phyloP scores from a whole-genome alignment of 2,888 invertebrate species.

The Plebejus argus region DNA sequence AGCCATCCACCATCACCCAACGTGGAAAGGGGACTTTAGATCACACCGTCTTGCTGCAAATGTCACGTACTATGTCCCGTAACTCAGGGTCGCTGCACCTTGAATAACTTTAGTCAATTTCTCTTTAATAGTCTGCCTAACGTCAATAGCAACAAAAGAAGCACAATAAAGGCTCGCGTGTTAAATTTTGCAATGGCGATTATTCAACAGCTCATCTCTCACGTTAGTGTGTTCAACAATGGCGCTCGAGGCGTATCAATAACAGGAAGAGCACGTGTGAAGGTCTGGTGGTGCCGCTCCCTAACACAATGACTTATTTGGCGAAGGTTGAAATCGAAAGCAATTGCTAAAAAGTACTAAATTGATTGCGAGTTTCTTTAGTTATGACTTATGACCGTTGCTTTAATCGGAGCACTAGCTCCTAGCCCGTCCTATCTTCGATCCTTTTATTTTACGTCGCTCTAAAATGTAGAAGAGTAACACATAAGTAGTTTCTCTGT shows the following conservation, averaged over 20 bases:
- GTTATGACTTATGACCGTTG: neutral
- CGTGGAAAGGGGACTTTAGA: neutral
- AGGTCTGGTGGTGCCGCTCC: slow-evolving; percentile 44
- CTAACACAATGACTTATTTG: slow-evolving; percentile 42
- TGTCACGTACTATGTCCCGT: slow-evolving; percentile 47
- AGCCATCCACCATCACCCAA: neutral
- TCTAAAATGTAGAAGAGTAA: neutral
- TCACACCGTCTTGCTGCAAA: neutral
- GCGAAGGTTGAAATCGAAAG: slow-evolving; percentile 60
- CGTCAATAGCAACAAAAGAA: slow-evolving; percentile 20
- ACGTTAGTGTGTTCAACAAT: slow-evolving; percentile 46
- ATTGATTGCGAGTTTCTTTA: neutral
- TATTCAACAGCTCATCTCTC: slow-evolving; percentile 45
- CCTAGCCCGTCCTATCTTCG: too few relatives aligned
- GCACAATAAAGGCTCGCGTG: slow-evolving; percentile 31
- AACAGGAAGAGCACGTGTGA: slow-evolving; percentile 48
- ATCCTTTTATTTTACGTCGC: too few relatives aligned
- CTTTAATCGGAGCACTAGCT: too few relatives aligned
- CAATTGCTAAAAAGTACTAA: slow-evolving; percentile 34
- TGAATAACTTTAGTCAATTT: slow-evolving; percentile 34
- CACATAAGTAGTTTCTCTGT: neutral
- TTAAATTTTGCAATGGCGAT: slow-evolving; percentile 36
- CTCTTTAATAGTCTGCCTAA: slow-evolving; percentile 27
- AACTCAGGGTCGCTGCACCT: slow-evolving; percentile 37
- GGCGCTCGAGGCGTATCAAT: slow-evolving; percentile 46